Evolutionary conservation across 2,113 vertebrate species (phyloP).

Genomic region (Psilopsiagon aurifrons): DNA sequence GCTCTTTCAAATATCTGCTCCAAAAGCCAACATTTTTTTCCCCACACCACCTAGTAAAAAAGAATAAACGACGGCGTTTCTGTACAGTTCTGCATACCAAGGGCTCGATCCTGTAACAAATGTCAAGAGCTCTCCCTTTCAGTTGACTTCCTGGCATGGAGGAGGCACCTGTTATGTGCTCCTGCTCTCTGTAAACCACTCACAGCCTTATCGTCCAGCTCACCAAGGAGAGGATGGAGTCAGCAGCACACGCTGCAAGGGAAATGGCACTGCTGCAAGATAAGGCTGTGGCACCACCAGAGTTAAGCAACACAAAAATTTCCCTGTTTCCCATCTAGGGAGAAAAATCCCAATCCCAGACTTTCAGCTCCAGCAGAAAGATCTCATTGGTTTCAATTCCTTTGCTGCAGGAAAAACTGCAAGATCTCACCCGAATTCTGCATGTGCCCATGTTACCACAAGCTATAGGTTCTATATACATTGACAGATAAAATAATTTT

Average conservation of each 20-base stretch:
- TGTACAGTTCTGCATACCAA: neutral
- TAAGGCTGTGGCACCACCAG: neutral
- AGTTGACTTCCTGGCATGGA: neutral
- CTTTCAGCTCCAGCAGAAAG: neutral
- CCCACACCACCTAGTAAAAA: neutral
- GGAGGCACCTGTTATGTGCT: constrained; percentile 24
- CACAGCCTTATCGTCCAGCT: neutral
- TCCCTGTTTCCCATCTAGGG: rapidly evolving
- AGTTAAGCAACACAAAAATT: neutral
- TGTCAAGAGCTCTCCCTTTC: neutral
- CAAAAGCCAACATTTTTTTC: neutral
- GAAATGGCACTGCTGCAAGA: neutral
- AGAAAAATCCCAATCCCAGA: neutral
- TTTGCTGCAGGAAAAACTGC: neutral
- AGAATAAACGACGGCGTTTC: rapidly evolving
- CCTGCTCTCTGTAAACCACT: neutral
- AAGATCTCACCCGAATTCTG: neutral
- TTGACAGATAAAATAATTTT: neutral
- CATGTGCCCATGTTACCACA: neutral
- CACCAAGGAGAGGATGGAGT: neutral
- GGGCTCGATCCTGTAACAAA: neutral
- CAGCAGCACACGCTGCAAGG: neutral
- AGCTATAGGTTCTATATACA: neutral
- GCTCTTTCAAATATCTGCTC: neutral
- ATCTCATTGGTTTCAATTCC: neutral